Percentiles rank a stretch among this genome's conserved stretches.
Evolutionary conservation across 2,888 invertebrate species (phyloP).

Genomic region (Branchipolynoe longqiensis): DNA sequence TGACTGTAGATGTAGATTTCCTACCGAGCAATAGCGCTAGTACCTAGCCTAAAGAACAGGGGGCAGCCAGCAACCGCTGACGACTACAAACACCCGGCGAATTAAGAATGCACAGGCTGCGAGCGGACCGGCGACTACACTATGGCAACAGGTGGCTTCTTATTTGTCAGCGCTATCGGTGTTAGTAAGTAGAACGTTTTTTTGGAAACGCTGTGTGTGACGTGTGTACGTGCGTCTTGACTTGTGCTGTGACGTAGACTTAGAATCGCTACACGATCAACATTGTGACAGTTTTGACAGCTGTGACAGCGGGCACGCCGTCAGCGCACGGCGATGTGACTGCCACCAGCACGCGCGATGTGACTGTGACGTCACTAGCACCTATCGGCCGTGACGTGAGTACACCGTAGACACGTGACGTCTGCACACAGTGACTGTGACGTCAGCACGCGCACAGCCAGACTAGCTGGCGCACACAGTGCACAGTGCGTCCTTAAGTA

Average conservation of each 20-base stretch:
- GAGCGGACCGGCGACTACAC: neutral
- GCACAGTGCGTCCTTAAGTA: neutral
- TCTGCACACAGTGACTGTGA: constrained; percentile 28
- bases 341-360: too few relatives aligned
- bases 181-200: constrained; percentile 35
- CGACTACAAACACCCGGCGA: too few relatives aligned
- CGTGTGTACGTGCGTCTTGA: neutral
- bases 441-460: constrained; percentile 16
- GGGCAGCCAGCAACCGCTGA: constrained; percentile 1
- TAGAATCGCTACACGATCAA: neutral
- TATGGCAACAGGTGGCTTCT: constrained; percentile 34
- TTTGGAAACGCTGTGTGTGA: constrained; percentile 25
- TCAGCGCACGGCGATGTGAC: too few relatives aligned
- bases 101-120: neutral
- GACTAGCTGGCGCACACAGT: constrained; percentile 21
- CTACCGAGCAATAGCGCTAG: constrained; percentile 46
- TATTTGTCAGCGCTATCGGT: constrained; percentile 15
- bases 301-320: too few relatives aligned
- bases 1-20: constrained; percentile 45
- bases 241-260: constrained; percentile 24
- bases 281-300: too few relatives aligned
- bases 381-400: constrained; percentile 11
- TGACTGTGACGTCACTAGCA: too few relatives aligned
- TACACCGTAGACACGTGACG: constrained; percentile 1
- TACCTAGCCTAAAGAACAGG: constrained; percentile 48